Evolutionary conservation across 1,140 invertebrate genomes (phyloP).

Genomic region (Cotesia typhae): DNA sequence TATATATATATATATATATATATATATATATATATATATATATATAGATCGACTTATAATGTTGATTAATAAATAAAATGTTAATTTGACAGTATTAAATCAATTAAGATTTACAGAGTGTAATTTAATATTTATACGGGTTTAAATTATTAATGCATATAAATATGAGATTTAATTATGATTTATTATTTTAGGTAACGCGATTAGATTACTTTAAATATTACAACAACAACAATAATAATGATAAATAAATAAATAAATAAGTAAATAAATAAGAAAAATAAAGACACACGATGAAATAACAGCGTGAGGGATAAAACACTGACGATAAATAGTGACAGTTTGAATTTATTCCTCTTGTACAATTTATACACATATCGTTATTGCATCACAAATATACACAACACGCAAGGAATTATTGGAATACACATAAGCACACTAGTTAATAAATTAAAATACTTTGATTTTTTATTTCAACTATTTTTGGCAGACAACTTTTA

Average conservation of each 20-base stretch:
- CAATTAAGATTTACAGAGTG: neutral
- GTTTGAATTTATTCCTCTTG: conserved; percentile 16
- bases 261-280: neutral
- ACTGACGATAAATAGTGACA: conserved; percentile 15
- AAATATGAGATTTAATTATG: neutral
- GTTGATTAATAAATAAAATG: conserved; percentile 12
- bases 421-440: neutral
- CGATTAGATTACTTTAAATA: neutral
- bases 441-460: no score
- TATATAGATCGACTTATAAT: neutral
- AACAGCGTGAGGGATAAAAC: conserved; percentile 20
- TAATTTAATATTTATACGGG: neutral
- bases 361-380: conserved; percentile 5
- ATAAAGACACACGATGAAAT: conserved; percentile 6
- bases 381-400: conserved; percentile 13
- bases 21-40: neutral
- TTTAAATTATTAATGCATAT: neutral
- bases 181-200: neutral
- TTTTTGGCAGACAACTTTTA: no score
- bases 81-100: conserved; percentile 21
- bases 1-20: neutral
- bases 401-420: neutral
- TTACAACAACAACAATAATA: neutral
- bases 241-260: neutral
- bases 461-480: no score